Evolutionary conservation across 1,140 invertebrate genomes (phyloP), one percentile per base, ranked within the genome.

Genomic region (Conus ventricosus): DNA sequence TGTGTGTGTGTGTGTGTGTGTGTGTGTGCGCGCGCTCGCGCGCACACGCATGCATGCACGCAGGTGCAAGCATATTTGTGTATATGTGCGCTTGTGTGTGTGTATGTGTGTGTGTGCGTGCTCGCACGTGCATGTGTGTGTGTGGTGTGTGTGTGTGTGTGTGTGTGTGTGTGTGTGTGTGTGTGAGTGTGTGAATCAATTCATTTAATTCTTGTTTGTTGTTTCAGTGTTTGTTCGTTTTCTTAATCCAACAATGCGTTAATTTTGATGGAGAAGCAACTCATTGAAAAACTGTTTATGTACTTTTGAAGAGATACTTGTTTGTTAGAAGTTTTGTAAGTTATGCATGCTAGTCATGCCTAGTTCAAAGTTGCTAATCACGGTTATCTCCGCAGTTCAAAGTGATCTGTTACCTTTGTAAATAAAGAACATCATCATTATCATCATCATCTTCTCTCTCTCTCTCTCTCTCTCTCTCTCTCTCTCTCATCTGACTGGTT

Each of bases 141-240:
- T 25, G 4, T 7, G 67, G 67, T 25, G 67, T 25, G 67, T 75
- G 67, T 75, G 67, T 25, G 67, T 75, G 67, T 75, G 67, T 75
- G 67, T 25, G 67, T 25, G 67, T 75, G 67, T 75, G 20, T 25
- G 67, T 25, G 67, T 75, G 67, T 75, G 67, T 75, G 67, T 25
- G 6, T 75, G 67, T 75, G 67, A 10, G 3, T 75, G 71, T 75
- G 71, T 75, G 6, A 17, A 20, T 75, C 13, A 17, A 20, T 75
- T 11, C 23, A 20, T 23, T 20, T 20, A 23, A 23, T 75, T 11
- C 20, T 7, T 25, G n/a, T 75, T 15, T 23, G 81, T 83, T 83
- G 53, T 83, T 51, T 83, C 39, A 53, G 53, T 83, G 51, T 57
- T 7, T 83, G 81, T 55, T 51, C 55, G 81, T 83, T 51, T 83